Percentiles rank a stretch among this genome's conserved stretches.
Conservation (phyloP, 2,113 vertebrate species). For the Ancistrus triradiatus region DNA sequence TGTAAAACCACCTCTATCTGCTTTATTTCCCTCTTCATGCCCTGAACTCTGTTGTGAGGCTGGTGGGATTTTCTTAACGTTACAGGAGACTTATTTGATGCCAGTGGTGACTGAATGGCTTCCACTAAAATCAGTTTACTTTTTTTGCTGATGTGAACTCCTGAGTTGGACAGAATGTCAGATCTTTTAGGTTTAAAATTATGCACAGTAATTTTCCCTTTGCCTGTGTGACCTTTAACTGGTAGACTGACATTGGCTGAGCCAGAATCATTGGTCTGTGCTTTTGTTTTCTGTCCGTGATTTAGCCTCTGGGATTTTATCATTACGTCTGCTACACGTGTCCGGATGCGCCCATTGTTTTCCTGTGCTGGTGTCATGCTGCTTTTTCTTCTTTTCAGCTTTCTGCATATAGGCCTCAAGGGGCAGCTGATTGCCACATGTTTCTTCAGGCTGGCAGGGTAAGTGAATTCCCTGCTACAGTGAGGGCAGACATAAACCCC, state of each 20-base stretch:
- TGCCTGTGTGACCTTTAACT: conserved; percentile 65
- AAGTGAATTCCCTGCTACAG: conserved; percentile 89
- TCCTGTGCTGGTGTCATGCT: conserved; percentile 61
- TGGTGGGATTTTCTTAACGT: conserved; percentile 75
- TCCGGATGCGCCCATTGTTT: conserved; percentile 66
- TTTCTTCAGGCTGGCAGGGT: conserved; percentile 89
- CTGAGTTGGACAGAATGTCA: conserved; percentile 61
- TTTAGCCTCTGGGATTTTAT: conserved; percentile 76
- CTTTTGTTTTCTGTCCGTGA: conserved; percentile 75
- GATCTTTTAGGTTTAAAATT: conserved; percentile 70
- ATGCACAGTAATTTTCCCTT: conserved; percentile 59
- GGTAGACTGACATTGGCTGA: conserved; percentile 60
- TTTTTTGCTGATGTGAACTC: conserved; percentile 75
- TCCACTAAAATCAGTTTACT: conserved; percentile 71
- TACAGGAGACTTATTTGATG: conserved; percentile 56
- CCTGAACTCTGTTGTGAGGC: conserved; percentile 73
- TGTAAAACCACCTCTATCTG: conserved; percentile 56
- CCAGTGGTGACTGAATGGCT: conserved; percentile 69
- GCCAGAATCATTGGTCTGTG: conserved; percentile 72
- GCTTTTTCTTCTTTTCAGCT: conserved; percentile 73
- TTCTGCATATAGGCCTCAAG: conserved; percentile 76
- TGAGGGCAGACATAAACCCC: conserved; percentile 85
- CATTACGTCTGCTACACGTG: conserved; percentile 69
- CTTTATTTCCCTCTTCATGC: conserved; percentile 69
- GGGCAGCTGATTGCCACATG: conserved; percentile 89